These are phyloP conservation scores for Myotis planiceps DNA, from an alignment of 2,797 vertebrate genomes.

Conservation along the genomic window DNA sequence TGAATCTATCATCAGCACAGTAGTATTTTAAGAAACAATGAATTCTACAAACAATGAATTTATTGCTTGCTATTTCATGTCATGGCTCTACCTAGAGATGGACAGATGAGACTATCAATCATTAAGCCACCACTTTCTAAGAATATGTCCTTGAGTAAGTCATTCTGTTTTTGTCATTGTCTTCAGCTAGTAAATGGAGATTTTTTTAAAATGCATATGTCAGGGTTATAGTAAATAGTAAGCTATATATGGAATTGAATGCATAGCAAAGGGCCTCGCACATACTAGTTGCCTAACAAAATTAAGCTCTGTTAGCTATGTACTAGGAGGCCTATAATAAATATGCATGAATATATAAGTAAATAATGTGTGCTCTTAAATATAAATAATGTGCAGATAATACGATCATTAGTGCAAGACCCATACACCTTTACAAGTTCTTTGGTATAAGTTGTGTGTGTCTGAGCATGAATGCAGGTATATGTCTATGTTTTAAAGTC, in stretches of 20 bases:
- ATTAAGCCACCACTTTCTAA: not conserved
- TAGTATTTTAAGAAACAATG: slow-evolving; percentile 22
- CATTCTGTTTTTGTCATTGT: not conserved
- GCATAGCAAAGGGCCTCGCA: not conserved
- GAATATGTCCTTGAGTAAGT: not conserved
- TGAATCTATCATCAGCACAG: not conserved
- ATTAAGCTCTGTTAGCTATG: not conserved
- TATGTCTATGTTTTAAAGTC: slow-evolving; percentile 56
- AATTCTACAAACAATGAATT: slow-evolving; percentile 40
- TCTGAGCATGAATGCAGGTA: not conserved
- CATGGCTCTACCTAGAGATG: not conserved
- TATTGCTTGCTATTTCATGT: not conserved
- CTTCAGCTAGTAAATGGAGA: not conserved
- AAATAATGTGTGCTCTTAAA: not conserved
- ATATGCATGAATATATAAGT: not conserved
- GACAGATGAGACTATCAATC: not conserved
- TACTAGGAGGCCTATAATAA: not conserved
- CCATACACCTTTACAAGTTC: not conserved
- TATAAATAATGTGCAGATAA: not conserved
- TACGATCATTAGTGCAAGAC: not conserved
- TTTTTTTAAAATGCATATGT: not conserved
- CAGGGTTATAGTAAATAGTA: not conserved
- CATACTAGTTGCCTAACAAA: slow-evolving; percentile 20
- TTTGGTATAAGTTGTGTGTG: not conserved
- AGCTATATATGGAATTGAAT: not conserved